Percentiles rank a stretch among this genome's conserved stretches.
These are phyloP conservation scores for Hydraecia micacea DNA, from an alignment of 2,888 invertebrate genomes.

Conservation along the genomic window DNA sequence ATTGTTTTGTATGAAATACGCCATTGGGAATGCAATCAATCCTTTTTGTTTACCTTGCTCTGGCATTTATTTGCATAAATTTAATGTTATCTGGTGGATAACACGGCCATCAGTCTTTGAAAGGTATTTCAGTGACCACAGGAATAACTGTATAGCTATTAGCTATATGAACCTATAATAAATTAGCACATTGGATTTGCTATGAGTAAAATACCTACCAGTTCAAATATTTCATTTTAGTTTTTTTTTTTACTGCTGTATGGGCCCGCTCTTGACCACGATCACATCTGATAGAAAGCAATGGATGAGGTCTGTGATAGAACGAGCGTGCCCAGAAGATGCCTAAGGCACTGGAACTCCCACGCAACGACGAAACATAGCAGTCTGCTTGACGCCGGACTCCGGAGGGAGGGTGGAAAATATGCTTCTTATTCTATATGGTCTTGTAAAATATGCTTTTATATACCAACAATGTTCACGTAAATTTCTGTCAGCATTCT, in stretches of 20 bases:
- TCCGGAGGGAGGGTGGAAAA: too few species aligned
- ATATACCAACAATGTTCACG: not conserved
- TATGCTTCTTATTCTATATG: too few species aligned
- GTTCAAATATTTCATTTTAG: not conserved
- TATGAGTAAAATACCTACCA: not conserved
- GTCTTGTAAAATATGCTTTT: not conserved
- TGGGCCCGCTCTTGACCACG: too few species aligned
- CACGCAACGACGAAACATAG: too few species aligned
- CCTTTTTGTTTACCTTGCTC: conserved; percentile 60
- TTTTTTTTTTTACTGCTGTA: not conserved
- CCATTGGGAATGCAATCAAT: conserved; percentile 62
- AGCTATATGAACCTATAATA: not conserved
- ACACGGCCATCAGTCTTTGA: conserved; percentile 44
- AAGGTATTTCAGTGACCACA: conserved; percentile 53
- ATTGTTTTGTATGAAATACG: conserved; percentile 68
- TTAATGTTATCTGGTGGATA: conserved; percentile 55
- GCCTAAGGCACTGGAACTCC: too few species aligned
- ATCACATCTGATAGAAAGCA: too few species aligned
- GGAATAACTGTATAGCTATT: conserved; percentile 1
- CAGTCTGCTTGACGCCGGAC: too few species aligned
- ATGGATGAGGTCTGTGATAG: too few species aligned
- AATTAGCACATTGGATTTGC: not conserved
- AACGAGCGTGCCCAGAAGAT: too few species aligned
- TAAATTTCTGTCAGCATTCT: not conserved
- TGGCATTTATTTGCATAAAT: conserved; percentile 68